These are phyloP conservation scores for Drosophila truncata DNA, from an alignment of 1,140 invertebrate species.

Conservation along the genomic window DNA sequence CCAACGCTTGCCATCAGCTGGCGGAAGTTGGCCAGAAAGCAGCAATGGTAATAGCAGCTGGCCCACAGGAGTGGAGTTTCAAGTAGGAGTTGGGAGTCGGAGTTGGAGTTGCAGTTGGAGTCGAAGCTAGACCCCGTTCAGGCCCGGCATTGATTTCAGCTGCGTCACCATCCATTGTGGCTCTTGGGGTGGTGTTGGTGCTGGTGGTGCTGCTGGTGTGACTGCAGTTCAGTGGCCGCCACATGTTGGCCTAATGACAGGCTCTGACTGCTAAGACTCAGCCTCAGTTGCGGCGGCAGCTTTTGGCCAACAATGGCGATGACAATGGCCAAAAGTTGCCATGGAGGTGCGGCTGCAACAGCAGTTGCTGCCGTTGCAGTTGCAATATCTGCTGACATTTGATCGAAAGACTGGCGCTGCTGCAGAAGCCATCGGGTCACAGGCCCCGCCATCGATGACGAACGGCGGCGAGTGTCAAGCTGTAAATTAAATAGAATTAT, in stretches of 20 bases:
- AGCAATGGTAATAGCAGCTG: conserved; percentile 17
- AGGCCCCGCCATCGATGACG: conserved; percentile 37
- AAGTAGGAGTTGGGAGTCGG: conserved; percentile 25
- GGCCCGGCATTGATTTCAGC: conserved; percentile 74
- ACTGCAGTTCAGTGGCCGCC: conserved; percentile 39
- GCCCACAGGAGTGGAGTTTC: conserved; percentile 26
- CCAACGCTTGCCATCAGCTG: conserved; percentile 46
- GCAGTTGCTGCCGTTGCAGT: conserved; percentile 7
- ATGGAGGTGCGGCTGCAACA: conserved; percentile 38
- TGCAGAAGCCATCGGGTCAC: conserved; percentile 64
- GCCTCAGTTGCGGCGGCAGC: conserved; percentile 17
- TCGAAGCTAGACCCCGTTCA: not conserved
- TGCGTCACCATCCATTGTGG: conserved; percentile 73
- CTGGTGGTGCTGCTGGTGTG: conserved; percentile 13
- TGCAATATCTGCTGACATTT: conserved; percentile 56
- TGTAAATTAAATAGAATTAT: conserved; percentile 82
- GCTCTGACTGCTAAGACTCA: conserved; percentile 44
- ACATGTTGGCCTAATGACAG: conserved; percentile 72
- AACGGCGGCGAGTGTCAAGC: conserved; percentile 72
- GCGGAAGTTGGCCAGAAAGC: conserved; percentile 61
- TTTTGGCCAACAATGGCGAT: conserved; percentile 49
- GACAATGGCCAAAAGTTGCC: conserved; percentile 47
- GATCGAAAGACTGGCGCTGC: conserved; percentile 75
- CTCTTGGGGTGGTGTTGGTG: conserved; percentile 6
- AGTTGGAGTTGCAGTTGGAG: not conserved